Evolutionary conservation across 2,113 vertebrate genomes (phyloP).

Genomic region (Parus major): DNA sequence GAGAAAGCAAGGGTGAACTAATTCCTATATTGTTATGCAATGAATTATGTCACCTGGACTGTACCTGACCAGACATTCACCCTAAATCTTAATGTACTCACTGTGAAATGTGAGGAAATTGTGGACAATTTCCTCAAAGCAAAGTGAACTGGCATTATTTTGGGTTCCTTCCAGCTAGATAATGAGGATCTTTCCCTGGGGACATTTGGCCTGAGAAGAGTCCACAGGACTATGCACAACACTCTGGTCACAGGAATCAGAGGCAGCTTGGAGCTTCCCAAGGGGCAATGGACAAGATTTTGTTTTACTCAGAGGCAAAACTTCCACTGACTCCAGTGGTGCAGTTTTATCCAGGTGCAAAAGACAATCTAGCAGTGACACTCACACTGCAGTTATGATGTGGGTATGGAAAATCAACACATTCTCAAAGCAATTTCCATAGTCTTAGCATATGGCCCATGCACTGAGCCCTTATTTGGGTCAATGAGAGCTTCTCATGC

Average conservation of each 20-base stretch:
- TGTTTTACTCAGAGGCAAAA: not conserved
- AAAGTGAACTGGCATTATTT: not conserved
- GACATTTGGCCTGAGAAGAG: not conserved
- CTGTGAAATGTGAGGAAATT: not conserved
- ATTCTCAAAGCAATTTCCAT: conserved; percentile 17
- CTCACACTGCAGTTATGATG: not conserved
- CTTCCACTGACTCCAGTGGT: not conserved
- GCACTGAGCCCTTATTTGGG: conserved; percentile 25
- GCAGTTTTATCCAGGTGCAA: not conserved
- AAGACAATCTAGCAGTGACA: not conserved
- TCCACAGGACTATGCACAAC: not conserved
- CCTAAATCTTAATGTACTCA: not conserved
- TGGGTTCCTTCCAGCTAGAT: not conserved
- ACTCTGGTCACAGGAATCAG: not conserved
- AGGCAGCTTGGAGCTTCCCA: not conserved
- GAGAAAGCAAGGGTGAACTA: rapidly evolving
- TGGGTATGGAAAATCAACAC: not conserved
- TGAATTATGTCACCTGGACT: rapidly evolving
- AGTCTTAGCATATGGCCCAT: conserved; percentile 6
- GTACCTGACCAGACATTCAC: not conserved
- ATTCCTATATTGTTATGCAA: not conserved
- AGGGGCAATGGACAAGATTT: not conserved
- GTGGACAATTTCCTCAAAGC: not conserved
- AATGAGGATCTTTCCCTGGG: not conserved
- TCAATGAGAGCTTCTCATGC: conserved; percentile 59